Percentiles rank a stretch among this genome's conserved stretches.
phyloP scores from a whole-genome alignment of 2,797 vertebrate species.

The Lacerta bilineata region DNA sequence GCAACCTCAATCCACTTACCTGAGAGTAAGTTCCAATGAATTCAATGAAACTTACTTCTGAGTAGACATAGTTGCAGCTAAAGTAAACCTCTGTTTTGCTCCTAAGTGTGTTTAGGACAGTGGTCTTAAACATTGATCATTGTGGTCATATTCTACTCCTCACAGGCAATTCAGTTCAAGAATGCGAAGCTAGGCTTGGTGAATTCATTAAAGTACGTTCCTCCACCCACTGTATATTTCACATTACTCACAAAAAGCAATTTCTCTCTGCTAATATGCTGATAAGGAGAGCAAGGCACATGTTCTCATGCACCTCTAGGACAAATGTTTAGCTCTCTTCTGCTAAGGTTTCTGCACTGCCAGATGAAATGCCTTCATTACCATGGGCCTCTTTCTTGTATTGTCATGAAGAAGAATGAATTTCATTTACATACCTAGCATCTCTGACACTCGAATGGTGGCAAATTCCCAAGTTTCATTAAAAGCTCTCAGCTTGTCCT shows the following conservation, averaged over 20 bases:
- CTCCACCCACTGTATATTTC: not conserved
- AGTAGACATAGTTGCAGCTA: too few species aligned
- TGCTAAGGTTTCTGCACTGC: not conserved
- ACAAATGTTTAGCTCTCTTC: not conserved
- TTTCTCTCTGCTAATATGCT: not conserved
- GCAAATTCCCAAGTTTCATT: constrained; percentile 54
- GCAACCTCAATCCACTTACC: too few species aligned
- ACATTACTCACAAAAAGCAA: constrained; percentile 24
- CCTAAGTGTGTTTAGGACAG: not conserved
- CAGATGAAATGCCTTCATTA: constrained; percentile 46
- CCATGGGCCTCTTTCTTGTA: constrained; percentile 28
- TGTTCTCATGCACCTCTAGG: not conserved
- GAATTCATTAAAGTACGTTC: not conserved
- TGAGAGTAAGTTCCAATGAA: too few species aligned
- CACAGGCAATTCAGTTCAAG: rapidly evolving
- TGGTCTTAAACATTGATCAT: not conserved
- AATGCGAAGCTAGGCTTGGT: not conserved
- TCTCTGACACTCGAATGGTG: constrained; percentile 19
- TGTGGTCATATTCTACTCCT: not conserved
- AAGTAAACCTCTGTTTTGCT: not conserved
- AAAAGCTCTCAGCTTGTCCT: constrained; percentile 44
- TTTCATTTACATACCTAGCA: constrained; percentile 38
- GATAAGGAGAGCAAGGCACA: not conserved
- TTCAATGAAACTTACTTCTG: too few species aligned
- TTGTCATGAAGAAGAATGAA: not conserved